Evolutionary conservation across 37 sponge, comb jelly and placozoan genomes (phyloP), one percentile per base, ranked within the genome.

Genomic region (Tethya wilhelma): DNA sequence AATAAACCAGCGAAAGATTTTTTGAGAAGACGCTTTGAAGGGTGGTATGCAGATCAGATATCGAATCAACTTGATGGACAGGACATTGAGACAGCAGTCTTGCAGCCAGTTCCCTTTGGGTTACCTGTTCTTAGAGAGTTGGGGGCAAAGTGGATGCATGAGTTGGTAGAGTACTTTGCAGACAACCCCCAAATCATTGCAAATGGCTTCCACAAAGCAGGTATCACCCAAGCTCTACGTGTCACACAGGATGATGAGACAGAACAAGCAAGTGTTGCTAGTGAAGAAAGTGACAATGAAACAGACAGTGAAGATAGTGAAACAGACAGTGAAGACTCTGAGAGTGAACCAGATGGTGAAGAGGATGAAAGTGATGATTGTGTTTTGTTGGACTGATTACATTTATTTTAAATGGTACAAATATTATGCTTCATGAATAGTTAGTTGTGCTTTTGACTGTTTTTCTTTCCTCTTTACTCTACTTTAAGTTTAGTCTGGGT

Each of bases 1-100:
- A 90, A 90, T 64, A 85, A 90, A 43, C 85, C 78, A 9, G 81
- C 68, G 22, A 85, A 90, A 59, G 78, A 75, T 37, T 74, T 70
- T 63, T 12, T 85, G 45, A 64, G 64, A 40, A 53, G 41, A 32
- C 31, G 7, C 36, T 90, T 84, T 66, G 64, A 79, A 23, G 55
- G 79, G 22, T 90, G 79, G 84, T 90, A 90, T 63, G 6, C 72
- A 42, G 67, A 58, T 30, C 67, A 83, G 53, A 71, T 89, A 12
- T 39, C 49, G 32, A 66, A 60, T 56, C 89, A 89, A 40, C 71
- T 89, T 31, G 32, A 83, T 0, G 76, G 45, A 38, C 56, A 68
- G 31, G 68, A 76, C 12, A 45, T 87, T 87, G 62, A 44, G 32
- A 49, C 66, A 49, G 73, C 19, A 4, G 55, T 49, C 29, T 44